Percentiles rank a stretch among this genome's conserved stretches.
These are phyloP conservation scores for Pimephales promelas DNA, from an alignment of 2,113 vertebrate genomes.

Conservation along the genomic window DNA sequence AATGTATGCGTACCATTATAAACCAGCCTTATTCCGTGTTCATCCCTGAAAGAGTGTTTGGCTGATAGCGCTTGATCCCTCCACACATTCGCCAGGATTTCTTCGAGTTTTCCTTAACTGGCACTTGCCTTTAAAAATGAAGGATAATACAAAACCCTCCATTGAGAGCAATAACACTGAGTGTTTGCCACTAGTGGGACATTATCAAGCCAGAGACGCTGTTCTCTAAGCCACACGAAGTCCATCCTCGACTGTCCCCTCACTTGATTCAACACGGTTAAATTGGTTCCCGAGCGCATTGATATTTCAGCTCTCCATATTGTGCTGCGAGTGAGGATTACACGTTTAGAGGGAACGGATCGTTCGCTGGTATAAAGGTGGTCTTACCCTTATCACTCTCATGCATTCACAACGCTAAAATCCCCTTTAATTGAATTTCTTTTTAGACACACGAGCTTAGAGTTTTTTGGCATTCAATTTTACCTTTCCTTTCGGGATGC, in stretches of 20 bases:
- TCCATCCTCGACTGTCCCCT: conserved; percentile 70
- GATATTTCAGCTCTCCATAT: conserved; percentile 90
- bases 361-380: conserved; percentile 83
- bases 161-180: conserved; percentile 50
- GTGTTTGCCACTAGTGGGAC: conserved; percentile 57
- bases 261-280: conserved; percentile 94
- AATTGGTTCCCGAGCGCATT: conserved; percentile 93
- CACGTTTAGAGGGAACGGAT: conserved; percentile 92
- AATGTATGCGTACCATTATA: not conserved
- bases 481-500: conserved; percentile 82
- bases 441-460: conserved; percentile 96
- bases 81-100: not conserved
- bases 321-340: conserved; percentile 95
- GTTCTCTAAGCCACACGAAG: conserved; percentile 91
- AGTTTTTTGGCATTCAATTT: conserved; percentile 97
- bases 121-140: conserved; percentile 9
- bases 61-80: not conserved
- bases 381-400: conserved; percentile 95
- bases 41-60: not conserved
- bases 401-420: conserved; percentile 99
- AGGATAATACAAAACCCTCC: conserved; percentile 19
- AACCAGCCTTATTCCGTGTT: not conserved
- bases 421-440: conserved; percentile 99
- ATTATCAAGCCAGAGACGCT: conserved; percentile 64
- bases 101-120: conserved; percentile 34